Evolutionary conservation across 2,888 invertebrate species (phyloP), one percentile per base, ranked within the genome.

Genomic region (Tetanocera ferruginea): DNA sequence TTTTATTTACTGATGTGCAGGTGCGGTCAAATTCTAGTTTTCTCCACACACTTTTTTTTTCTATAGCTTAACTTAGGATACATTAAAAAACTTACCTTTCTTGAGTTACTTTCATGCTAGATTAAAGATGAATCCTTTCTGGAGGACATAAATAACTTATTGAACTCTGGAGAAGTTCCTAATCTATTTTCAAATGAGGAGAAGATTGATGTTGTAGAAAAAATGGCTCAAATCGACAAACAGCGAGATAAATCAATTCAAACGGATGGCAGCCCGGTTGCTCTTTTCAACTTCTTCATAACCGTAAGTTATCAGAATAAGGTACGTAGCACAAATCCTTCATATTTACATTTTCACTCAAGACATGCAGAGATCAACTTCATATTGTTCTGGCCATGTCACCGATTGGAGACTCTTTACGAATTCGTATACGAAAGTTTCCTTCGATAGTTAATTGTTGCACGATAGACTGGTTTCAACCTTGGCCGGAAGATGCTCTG

Each of bases 381-480:
- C 98, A 98, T 87, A 93, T 98, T 64, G 95, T 96, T 6, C 89
- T 98, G 69, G 94, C 96, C 1, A 97, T 98, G 96, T 97, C 96
- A 23, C 97, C 95, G 0, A 97, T 97, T 81, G 97, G 97, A 5
- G 95, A 96, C 62, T 93, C 94, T 5, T 94, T 98, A 86, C 91
- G 96, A 71, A 94, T 93, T 83, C 92, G 96, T 76, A 93, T 98
- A 43, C 91, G 97, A 76, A 97, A 97, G 89, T 98, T 98, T 88
- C 98, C 98, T 0, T 94, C 97, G 0, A 92, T 98, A 25, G 96
- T 98, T 78, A 98, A 97, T 88, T 98, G 97, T 88, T 98, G 98
- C 87, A 98, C 97, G 1, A 97, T 98, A 80, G 97, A 98, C 88
- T 98, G 98, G 98, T 96, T 98, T 89, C 97, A 96, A 93, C 92